phyloP scores from a whole-genome alignment of 2,888 invertebrate genomes.

The Synergus itoensis region DNA sequence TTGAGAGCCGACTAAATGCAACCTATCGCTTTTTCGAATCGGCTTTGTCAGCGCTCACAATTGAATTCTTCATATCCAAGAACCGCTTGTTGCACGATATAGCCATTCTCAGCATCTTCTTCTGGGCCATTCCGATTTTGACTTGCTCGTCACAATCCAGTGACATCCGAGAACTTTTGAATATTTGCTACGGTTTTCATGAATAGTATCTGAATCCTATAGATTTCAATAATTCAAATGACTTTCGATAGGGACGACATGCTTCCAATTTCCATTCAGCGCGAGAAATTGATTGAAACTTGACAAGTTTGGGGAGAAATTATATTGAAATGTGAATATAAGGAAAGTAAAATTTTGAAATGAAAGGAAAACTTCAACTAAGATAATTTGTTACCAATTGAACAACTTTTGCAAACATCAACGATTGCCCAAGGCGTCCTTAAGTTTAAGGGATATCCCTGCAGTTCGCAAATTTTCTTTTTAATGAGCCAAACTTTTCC shows the following conservation, averaged over 20 bases:
- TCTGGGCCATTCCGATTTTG: not conserved
- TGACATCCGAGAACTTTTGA: not conserved
- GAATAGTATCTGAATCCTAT: not conserved
- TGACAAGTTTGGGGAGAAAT: not conserved
- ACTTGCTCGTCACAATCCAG: not conserved
- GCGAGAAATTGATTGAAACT: not conserved
- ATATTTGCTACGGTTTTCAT: conserved; percentile 1
- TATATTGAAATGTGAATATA: not conserved
- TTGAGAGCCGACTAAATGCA: conserved; percentile 42
- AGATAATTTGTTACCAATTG: conserved; percentile 8
- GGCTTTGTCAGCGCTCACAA: conserved; percentile 60
- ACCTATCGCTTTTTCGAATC: conserved; percentile 54
- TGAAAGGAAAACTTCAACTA: not conserved
- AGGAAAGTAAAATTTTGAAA: not conserved
- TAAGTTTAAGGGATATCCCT: conserved; percentile 8
- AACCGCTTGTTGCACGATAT: conserved; percentile 40
- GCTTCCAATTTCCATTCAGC: not conserved
- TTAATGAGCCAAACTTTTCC: conserved; percentile 29
- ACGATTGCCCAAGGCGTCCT: not conserved
- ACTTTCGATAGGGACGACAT: conserved; percentile 24
- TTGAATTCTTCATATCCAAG: conserved; percentile 53
- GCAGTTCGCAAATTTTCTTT: conserved; percentile 30
- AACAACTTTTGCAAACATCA: conserved; percentile 5
- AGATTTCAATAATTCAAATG: conserved; percentile 43
- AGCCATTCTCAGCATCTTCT: conserved; percentile 1